phyloP scores from a whole-genome alignment of 1,140 invertebrate genomes.

The Batillaria attramentaria region DNA sequence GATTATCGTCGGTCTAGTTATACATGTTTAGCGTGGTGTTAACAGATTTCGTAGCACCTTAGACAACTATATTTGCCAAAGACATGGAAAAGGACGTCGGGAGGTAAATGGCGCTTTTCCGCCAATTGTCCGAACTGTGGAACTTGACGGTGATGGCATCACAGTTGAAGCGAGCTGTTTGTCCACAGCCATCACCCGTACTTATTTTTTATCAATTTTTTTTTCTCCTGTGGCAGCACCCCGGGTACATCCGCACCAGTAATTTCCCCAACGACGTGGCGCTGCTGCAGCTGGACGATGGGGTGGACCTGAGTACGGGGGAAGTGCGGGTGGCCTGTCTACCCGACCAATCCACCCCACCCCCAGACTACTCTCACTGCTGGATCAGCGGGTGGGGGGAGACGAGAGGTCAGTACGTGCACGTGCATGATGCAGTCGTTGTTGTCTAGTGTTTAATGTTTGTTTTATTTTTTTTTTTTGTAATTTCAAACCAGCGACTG shows the following conservation, averaged over 20 bases:
- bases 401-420: slow-evolving; percentile 55
- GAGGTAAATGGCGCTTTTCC: background rate
- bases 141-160: no score
- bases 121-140: background rate
- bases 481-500: no score
- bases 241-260: slow-evolving; percentile 47
- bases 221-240: slow-evolving; percentile 45
- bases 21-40: background rate
- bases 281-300: slow-evolving; percentile 52
- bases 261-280: slow-evolving; percentile 61
- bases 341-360: slow-evolving; percentile 29
- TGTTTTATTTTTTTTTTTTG: no score
- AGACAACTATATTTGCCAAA: background rate
- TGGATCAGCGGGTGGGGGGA: slow-evolving; percentile 65
- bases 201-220: background rate
- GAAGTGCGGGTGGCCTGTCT: slow-evolving; percentile 59
- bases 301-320: slow-evolving; percentile 51
- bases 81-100: background rate
- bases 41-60: no score
- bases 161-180: no score
- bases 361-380: slow-evolving; percentile 41
- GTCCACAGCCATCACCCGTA: no score
- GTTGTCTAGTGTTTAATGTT: no score
- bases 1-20: no score
- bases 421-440: no score